Percentiles rank a stretch among this genome's conserved stretches.
phyloP scores from a whole-genome alignment of 2,113 vertebrate genomes.

The Siphamia tubifer region DNA sequence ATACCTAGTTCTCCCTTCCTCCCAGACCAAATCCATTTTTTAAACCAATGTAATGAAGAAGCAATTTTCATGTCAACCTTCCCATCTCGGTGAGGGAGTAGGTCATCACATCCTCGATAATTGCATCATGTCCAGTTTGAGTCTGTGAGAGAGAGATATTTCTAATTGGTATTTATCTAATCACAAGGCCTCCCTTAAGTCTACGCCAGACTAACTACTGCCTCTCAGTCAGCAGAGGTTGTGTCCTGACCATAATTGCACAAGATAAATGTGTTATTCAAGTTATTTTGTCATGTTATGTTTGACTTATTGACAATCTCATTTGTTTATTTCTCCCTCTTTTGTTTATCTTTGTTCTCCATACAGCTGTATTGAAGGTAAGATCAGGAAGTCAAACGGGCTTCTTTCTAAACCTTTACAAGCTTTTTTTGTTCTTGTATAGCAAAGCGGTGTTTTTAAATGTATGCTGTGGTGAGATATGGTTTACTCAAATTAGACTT shows the following conservation, averaged over 20 bases:
- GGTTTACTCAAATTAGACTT: slow-evolving; percentile 18
- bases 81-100: slow-evolving; percentile 47
- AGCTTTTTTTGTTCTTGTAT: slow-evolving; percentile 15
- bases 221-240: slow-evolving; percentile 2
- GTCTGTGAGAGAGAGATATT: slow-evolving; percentile 47
- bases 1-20: slow-evolving; percentile 7
- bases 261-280: slow-evolving; percentile 16
- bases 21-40: slow-evolving; percentile 49
- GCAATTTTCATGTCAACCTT: slow-evolving; percentile 59
- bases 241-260: slow-evolving; percentile 15
- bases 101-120: slow-evolving; percentile 62
- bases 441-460: background rate
- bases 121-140: slow-evolving; percentile 57
- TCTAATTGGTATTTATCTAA: slow-evolving; percentile 68
- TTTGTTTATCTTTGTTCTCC: slow-evolving; percentile 13
- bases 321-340: slow-evolving; percentile 45
- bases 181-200: slow-evolving; percentile 56
- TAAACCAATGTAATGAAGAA: slow-evolving; percentile 56
- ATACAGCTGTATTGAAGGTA: slow-evolving; percentile 80
- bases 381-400: slow-evolving; percentile 42
- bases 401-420: slow-evolving; percentile 14
- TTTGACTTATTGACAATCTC: slow-evolving; percentile 37
- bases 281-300: slow-evolving; percentile 11
- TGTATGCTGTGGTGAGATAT: slow-evolving; percentile 54
- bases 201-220: slow-evolving; percentile 31